phyloP scores from a whole-genome alignment of 2,113 vertebrate species.

The Upupa epops region DNA sequence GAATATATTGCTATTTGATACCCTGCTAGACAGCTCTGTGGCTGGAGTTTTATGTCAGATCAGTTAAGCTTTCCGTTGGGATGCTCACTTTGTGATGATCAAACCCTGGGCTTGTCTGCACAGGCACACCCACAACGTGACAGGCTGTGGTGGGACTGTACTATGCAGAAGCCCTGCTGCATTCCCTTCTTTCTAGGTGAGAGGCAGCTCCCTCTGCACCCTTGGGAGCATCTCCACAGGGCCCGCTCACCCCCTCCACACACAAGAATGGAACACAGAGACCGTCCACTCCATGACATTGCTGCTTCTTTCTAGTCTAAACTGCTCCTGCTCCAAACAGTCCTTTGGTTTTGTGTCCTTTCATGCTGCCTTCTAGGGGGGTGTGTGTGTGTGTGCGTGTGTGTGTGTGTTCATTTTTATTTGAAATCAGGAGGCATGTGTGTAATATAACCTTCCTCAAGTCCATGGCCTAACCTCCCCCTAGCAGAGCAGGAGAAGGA shows the following conservation, averaged over 20 bases:
- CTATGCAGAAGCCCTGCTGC: not conserved
- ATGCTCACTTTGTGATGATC: not conserved
- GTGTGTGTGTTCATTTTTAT: not conserved
- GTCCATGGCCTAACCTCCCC: not conserved
- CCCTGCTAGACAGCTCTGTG: not conserved
- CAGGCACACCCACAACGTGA: not conserved
- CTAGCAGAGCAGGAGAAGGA: not conserved
- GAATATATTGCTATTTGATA: not conserved
- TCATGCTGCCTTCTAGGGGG: not conserved
- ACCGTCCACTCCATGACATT: fast-evolving
- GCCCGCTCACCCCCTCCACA: fast-evolving
- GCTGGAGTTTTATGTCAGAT: not conserved
- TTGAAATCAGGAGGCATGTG: not conserved
- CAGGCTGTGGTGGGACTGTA: not conserved
- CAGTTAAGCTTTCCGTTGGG: not conserved
- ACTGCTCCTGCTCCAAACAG: not conserved
- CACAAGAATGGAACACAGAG: fast-evolving
- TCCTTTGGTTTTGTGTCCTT: not conserved
- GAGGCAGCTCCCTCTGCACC: not conserved
- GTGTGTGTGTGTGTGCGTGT: no score
- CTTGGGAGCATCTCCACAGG: fast-evolving
- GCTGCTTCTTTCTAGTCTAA: not conserved
- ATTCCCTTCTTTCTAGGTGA: fast-evolving
- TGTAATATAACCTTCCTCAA: not conserved
- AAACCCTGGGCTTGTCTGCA: not conserved